phyloP scores from a whole-genome alignment of 2,113 vertebrate genomes.

The Sylvietta virens region DNA sequence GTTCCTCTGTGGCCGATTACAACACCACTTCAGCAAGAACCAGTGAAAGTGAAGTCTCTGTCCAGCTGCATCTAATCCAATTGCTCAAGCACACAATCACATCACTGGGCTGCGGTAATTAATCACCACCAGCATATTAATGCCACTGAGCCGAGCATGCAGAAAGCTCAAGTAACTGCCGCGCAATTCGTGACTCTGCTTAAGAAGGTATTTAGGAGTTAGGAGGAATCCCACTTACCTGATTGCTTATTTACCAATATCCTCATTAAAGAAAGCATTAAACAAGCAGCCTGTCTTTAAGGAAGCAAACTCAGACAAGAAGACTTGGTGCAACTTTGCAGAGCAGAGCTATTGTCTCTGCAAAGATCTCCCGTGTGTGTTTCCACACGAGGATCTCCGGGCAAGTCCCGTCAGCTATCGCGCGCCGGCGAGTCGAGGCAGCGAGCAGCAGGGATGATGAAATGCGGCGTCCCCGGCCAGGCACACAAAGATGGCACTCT shows the following conservation, averaged over 20 bases:
- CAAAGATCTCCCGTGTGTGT: not conserved
- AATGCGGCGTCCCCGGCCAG: not conserved
- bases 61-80: slow-evolving; percentile 32
- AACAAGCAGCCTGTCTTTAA: not conserved
- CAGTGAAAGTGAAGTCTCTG: not conserved
- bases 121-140: slow-evolving; percentile 27
- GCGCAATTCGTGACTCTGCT: not conserved
- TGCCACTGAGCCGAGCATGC: not conserved
- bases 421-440: not conserved
- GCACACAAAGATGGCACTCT: slow-evolving; percentile 9
- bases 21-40: not conserved
- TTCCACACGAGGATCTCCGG: slow-evolving; percentile 9
- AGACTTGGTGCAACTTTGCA: not conserved
- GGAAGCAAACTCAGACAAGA: not conserved
- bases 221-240: not conserved
- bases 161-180: not conserved
- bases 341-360: not conserved
- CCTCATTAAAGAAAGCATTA: not conserved
- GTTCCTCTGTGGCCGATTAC: not conserved
- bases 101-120: slow-evolving; percentile 17
- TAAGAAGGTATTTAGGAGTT: not conserved
- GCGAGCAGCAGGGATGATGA: not conserved
- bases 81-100: slow-evolving; percentile 42
- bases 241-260: not conserved
- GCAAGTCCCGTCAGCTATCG: not conserved